These are phyloP conservation scores for Pantala flavescens DNA, from an alignment of 1,140 invertebrate genomes.

Conservation along the genomic window DNA sequence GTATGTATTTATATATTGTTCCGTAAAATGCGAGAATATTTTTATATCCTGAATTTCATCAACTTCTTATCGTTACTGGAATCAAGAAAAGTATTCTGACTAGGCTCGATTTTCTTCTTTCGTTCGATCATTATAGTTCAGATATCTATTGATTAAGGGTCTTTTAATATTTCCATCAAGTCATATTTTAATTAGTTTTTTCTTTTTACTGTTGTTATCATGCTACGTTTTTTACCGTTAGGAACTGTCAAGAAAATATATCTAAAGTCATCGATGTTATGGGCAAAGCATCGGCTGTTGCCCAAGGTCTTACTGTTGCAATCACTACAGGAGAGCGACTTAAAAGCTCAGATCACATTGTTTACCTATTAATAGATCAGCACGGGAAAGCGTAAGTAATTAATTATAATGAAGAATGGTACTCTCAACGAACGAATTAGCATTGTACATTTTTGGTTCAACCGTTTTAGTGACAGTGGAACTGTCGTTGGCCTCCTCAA, in stretches of 20 bases:
- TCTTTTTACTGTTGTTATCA: too few relatives aligned
- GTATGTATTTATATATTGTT: too few relatives aligned
- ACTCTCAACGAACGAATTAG: neutral
- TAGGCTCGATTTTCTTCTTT: too few relatives aligned
- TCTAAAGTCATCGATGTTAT: conserved; percentile 48
- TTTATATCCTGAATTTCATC: too few relatives aligned
- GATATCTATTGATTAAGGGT: too few relatives aligned
- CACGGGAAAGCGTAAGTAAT: conserved; percentile 46
- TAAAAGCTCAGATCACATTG: conserved; percentile 50
- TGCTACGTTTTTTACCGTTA: neutral
- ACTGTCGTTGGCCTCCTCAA: conserved; percentile 69
- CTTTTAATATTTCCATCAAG: too few relatives aligned
- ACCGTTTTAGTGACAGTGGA: conserved; percentile 42
- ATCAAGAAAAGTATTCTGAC: too few relatives aligned
- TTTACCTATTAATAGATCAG: conserved; percentile 57
- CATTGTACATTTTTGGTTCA: neutral
- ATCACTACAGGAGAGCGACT: conserved; percentile 59
- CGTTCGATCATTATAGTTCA: too few relatives aligned
- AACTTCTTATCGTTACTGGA: too few relatives aligned
- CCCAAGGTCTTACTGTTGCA: conserved; percentile 59
- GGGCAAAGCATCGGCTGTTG: conserved; percentile 56
- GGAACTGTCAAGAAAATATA: neutral
- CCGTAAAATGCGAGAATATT: too few relatives aligned
- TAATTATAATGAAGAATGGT: neutral
- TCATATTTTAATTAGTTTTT: too few relatives aligned